Base-by-base conservation (phyloP, 2,113 vertebrate species). In the Rallus limicola region DNA sequence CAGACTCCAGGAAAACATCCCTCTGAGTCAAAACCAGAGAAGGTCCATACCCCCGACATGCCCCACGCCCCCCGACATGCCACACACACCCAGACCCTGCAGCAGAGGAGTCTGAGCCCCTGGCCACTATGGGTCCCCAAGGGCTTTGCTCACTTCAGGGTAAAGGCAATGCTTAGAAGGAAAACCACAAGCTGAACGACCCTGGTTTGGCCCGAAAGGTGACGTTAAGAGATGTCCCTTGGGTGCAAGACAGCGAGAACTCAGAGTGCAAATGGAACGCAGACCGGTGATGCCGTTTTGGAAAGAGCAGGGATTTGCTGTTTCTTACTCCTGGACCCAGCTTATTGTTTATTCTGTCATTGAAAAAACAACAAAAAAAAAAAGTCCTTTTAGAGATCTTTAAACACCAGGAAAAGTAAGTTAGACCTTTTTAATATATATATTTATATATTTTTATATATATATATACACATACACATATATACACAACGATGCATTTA, bases 351-450 rank as follows among this genome's bases (percentile, higher is more conserved):
- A 92, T 95, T 96, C 67, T 88, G 52, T 65, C 80, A 36, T 33
- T 93, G 71, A 31, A 88, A 48, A 48, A 48, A 48, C 23, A 46
- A 46, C 36, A 36, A 36, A 36, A 21, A 48, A 93, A 80, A 60
- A 82, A 68, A 59, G 36, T 79, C 52, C 60, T 92, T 94, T 90
- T 55, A 50, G 48, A 53, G 25, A 87, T 62, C 75, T 90, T 95
- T 59, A 88, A 82, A 89, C 29, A 52, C 74, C 76, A 91, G 88
- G 83, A 95, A 95, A 97, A 74, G 81, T 79, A 92, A 84, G 84
- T 74, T 89, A 93, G 79, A 87, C 60, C 70, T 95, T 96, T 97
- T 97, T 82, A 63, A 95, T 92, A 96, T 92, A 96, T 64, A 74
- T 64, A 77, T 64, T 72, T 95, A 70, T 94, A 81, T 80, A 88